Base-by-base conservation (phyloP, 2,888 invertebrate species). In the Drosophila borealis region DNA sequence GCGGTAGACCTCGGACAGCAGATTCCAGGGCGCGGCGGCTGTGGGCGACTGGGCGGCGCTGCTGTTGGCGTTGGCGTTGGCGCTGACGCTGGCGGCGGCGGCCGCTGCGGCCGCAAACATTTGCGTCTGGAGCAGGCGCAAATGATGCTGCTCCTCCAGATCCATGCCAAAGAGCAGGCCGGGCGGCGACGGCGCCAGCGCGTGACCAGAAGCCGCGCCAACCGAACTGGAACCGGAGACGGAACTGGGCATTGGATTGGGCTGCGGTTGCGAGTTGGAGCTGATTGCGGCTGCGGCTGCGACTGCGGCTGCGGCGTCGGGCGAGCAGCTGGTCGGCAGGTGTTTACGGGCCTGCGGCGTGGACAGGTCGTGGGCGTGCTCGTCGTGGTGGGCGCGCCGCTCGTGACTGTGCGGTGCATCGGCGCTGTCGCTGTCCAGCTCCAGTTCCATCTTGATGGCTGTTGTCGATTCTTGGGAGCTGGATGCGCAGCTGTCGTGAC, bases 1-100 rank as follows among this genome's bases (percentile, higher is more conserved):
- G 57, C 92, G 90, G 44, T 92, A 92, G n/a, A 92, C 90, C 70
- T 92, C 92, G 10, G 92, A 92, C 2, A 92, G 83, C 10, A 92
- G 85, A 62, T 91, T 91, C 92, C 92, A 92, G 0, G 74, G 66
- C 21, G 70, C 62, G 2, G 63, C 68, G 1, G 50, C 77, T 0
- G 19, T 56, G 10, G 45, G 70, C 21, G 46, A 46, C 21, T 10
- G 74, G 11, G 17, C 60, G 39, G n/a, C 33, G 41, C 57, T 50
- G 57, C 11, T 53, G 66, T 61, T 45, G 48, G 89, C 89, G 54
- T 61, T 45, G 48, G 89, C 89, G 54, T 42, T 51, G 55, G n/a
- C 42, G 62, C 62, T 51, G 55, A 11, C 42, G 62, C 62, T 42
- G 41, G 90, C 90, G n/a, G 90, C 90, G 0, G 84, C 90, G 0